Conservation (phyloP, 2,797 vertebrate genomes). For the Moxostoma hubbsi region DNA sequence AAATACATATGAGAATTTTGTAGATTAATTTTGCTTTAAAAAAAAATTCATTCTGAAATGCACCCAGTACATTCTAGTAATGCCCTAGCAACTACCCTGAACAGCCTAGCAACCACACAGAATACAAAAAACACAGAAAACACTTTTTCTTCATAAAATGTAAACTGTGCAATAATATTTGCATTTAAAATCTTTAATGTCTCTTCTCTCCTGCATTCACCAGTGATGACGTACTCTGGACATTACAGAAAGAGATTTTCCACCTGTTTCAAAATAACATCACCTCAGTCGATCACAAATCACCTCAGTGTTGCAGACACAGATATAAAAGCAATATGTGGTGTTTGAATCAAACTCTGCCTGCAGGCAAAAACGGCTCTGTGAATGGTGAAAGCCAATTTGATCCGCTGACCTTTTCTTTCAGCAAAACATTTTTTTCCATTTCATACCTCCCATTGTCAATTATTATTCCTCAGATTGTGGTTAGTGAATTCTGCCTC, state of each 20-base stretch:
- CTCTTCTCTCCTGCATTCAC: background rate
- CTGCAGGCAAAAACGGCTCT: slow-evolving; percentile 18
- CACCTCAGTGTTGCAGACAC: slow-evolving; percentile 16
- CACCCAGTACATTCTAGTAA: no score
- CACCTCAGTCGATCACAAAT: background rate
- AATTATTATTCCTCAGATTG: slow-evolving; percentile 61
- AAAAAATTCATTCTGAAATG: no score
- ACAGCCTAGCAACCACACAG: no score
- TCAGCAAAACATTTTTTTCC: slow-evolving; percentile 61
- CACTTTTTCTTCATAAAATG: no score
- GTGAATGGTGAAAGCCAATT: slow-evolving; percentile 47
- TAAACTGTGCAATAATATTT: background rate
- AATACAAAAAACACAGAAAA: no score
- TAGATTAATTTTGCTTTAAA: no score
- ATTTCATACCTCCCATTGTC: slow-evolving; percentile 62
- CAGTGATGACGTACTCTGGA: background rate
- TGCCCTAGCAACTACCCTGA: no score
- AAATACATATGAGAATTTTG: no score
- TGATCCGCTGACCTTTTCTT: slow-evolving; percentile 54
- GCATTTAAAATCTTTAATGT: slow-evolving; percentile 13
- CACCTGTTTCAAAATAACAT: slow-evolving; percentile 26
- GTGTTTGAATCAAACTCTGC: slow-evolving; percentile 21
- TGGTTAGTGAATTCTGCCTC: slow-evolving; percentile 61
- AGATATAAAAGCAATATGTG: background rate
- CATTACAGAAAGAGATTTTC: slow-evolving; percentile 5